These are phyloP conservation scores for Bombus waltoni DNA, from an alignment of 1,140 invertebrate genomes.

Conservation along the genomic window DNA sequence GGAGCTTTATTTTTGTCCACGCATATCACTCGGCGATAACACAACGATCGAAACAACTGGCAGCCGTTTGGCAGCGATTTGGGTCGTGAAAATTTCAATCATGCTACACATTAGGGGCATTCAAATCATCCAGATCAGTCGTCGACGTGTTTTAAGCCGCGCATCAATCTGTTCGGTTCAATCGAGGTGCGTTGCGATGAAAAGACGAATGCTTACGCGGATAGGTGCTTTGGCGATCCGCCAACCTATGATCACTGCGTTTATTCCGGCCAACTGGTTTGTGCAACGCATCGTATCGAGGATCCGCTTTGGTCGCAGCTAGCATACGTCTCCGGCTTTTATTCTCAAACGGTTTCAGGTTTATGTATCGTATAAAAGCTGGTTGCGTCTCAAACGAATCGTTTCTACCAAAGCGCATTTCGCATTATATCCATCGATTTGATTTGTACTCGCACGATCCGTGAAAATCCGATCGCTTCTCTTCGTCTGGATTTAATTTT, in stretches of 20 bases:
- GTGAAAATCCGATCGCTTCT: too few relatives aligned
- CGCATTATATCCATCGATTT: too few relatives aligned
- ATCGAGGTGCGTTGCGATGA: constrained; percentile 72
- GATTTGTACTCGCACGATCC: too few relatives aligned
- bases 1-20: constrained; percentile 48
- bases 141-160: constrained; percentile 70
- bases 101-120: constrained; percentile 50
- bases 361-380: constrained; percentile 24
- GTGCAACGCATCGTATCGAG: constrained; percentile 35
- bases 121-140: constrained; percentile 72
- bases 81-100: constrained; percentile 64
- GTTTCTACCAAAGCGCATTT: neutral
- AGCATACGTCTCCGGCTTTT: constrained; percentile 26
- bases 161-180: constrained; percentile 73
- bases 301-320: constrained; percentile 33
- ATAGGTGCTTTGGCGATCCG: constrained; percentile 72
- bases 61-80: constrained; percentile 53
- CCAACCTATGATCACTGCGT: constrained; percentile 61
- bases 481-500: too few relatives aligned
- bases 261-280: constrained; percentile 65
- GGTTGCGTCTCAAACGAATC: constrained; percentile 11
- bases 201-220: constrained; percentile 75
- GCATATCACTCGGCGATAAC: constrained; percentile 31
- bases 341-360: constrained; percentile 8
- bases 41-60: constrained; percentile 37